Conservation (phyloP, 64 coral and sea anemone species). For the Dendronephthya gigantea region DNA sequence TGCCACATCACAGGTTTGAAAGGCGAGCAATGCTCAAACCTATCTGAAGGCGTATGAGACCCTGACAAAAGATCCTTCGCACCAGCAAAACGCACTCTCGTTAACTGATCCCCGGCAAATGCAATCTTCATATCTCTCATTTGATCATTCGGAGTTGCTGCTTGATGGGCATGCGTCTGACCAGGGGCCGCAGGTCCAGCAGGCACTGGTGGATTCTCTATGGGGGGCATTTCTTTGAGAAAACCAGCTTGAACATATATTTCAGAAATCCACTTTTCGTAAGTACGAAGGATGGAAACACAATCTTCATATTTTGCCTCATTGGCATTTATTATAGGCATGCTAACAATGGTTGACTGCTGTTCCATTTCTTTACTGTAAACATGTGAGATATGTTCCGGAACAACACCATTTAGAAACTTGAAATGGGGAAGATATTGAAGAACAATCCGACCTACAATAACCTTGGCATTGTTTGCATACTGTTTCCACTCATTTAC, state of each 20-base stretch:
- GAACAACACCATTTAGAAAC: conserved; percentile 40
- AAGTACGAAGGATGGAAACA: conserved; percentile 43
- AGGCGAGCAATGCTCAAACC: conserved; percentile 63
- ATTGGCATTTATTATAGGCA: conserved; percentile 60
- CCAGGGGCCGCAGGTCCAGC: conserved; percentile 33
- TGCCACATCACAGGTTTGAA: conserved; percentile 79
- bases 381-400: conserved; percentile 38
- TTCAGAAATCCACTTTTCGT: conserved; percentile 57
- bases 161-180: conserved; percentile 19
- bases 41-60: conserved; percentile 56
- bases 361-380: conserved; percentile 41
- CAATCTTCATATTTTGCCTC: conserved; percentile 59
- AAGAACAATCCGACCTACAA: conserved; percentile 34
- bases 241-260: conserved; percentile 51
- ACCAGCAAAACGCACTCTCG: conserved; percentile 47
- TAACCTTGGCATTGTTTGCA: conserved; percentile 39
- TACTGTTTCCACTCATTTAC: conserved; percentile 39
- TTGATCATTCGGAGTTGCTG: conserved; percentile 21
- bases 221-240: conserved; percentile 22
- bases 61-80: conserved; percentile 56
- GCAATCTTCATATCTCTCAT: no score
- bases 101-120: conserved; percentile 49
- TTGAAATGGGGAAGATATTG: conserved; percentile 38
- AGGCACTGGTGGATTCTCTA: conserved; percentile 45
- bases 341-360: conserved; percentile 44